phyloP scores from a whole-genome alignment of 2,888 invertebrate genomes.

The Poecilobothrus nobilitatus region DNA sequence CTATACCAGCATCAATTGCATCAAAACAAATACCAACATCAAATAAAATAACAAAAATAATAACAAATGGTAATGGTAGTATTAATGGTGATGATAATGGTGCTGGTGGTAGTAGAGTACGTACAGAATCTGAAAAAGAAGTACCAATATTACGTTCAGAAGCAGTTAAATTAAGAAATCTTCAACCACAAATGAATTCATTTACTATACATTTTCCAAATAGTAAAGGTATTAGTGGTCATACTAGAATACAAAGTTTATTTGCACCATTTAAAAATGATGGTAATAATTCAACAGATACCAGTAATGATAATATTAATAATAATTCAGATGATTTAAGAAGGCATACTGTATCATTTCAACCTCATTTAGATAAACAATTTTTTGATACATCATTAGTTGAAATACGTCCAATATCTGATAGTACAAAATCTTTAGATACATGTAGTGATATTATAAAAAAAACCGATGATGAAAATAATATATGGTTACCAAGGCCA shows the following conservation, averaged over 20 bases:
- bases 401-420: slow-evolving; percentile 58
- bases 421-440: slow-evolving; percentile 36
- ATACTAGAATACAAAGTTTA: slow-evolving; percentile 52
- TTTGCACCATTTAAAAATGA: slow-evolving; percentile 41
- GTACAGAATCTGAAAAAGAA: slow-evolving; percentile 21
- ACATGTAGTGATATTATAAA: slow-evolving; percentile 19
- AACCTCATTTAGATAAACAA: slow-evolving; percentile 64
- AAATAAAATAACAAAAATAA: not conserved
- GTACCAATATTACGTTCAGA: slow-evolving; percentile 32
- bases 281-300: slow-evolving; percentile 23
- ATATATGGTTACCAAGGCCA: slow-evolving; percentile 24
- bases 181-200: slow-evolving; percentile 41
- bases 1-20: too few relatives aligned
- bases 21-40: slow-evolving; percentile 20
- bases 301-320: not conserved
- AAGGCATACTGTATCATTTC: slow-evolving; percentile 26
- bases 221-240: slow-evolving; percentile 48
- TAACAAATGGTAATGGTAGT: not conserved
- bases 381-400: slow-evolving; percentile 76
- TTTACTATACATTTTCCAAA: slow-evolving; percentile 63
- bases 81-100: not conserved
- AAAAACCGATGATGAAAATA: slow-evolving; percentile 16
- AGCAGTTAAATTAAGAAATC: slow-evolving; percentile 33
- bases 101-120: not conserved
- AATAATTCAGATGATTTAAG: slow-evolving; percentile 18